Conservation (phyloP, 2,113 vertebrate genomes). For the Pterocles orientalis region DNA sequence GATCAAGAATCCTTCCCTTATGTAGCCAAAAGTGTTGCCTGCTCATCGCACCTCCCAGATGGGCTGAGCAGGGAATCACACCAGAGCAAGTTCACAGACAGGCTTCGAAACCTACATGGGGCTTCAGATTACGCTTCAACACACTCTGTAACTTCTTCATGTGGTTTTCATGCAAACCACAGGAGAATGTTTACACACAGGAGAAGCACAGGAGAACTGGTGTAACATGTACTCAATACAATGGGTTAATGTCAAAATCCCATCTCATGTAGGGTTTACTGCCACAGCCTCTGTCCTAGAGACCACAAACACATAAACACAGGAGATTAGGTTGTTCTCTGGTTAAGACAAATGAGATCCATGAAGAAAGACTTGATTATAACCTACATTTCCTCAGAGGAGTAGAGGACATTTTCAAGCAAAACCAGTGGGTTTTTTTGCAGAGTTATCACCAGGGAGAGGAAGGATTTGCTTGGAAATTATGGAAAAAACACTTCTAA, state of each 20-base stretch:
- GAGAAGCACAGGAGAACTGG: neutral
- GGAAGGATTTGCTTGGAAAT: neutral
- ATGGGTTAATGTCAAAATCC: neutral
- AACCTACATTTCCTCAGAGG: neutral
- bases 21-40: neutral
- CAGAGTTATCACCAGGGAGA: neutral
- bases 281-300: neutral
- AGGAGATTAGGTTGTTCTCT: neutral
- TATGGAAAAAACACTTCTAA: neutral
- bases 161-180: neutral
- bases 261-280: neutral
- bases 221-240: neutral
- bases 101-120: neutral
- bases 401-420: neutral
- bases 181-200: neutral
- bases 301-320: neutral
- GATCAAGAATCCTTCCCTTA: neutral
- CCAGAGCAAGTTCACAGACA: neutral
- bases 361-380: neutral
- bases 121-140: neutral
- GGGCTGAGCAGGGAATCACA: neutral
- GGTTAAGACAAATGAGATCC: neutral
- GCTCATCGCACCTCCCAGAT: neutral
- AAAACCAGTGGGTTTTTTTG: neutral
- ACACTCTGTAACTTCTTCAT: neutral